Conservation (phyloP, 2,113 vertebrate genomes). For the Anguilla rostrata region DNA sequence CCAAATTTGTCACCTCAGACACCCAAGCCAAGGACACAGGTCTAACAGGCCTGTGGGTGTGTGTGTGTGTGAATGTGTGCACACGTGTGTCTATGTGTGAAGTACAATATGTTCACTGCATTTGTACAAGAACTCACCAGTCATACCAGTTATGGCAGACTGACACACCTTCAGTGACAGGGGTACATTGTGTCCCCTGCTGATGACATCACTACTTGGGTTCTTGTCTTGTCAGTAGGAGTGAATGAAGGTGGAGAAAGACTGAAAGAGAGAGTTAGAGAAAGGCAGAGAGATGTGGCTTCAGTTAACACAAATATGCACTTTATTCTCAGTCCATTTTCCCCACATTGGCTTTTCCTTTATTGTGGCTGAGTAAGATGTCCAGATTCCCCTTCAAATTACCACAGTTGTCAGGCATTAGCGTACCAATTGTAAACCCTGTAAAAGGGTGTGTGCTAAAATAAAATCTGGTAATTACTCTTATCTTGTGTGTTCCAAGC, state of each 20-base stretch:
- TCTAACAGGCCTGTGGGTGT: too few species aligned
- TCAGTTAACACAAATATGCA: background rate
- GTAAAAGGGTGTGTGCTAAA: background rate
- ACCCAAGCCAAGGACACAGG: too few species aligned
- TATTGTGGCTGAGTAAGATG: background rate
- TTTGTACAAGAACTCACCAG: too few species aligned
- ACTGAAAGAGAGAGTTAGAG: background rate
- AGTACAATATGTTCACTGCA: background rate
- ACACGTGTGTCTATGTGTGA: background rate
- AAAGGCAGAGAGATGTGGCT: background rate
- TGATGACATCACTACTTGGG: background rate
- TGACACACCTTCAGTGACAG: background rate
- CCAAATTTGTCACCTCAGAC: background rate
- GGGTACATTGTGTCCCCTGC: background rate
- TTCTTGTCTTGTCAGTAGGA: background rate
- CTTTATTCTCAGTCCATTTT: background rate
- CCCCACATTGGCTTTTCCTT: background rate
- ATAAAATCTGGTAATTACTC: constrained; percentile 1
- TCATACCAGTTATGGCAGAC: background rate
- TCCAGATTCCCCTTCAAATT: background rate
- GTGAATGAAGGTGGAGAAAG: background rate
- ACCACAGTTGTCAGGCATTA: background rate
- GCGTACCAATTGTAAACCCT: background rate
- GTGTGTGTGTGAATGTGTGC: background rate
- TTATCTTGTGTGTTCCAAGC: constrained; percentile 13